These are phyloP conservation scores for Periophthalmus modestus DNA, from an alignment of 2,113 vertebrate genomes.

Conservation along the genomic window DNA sequence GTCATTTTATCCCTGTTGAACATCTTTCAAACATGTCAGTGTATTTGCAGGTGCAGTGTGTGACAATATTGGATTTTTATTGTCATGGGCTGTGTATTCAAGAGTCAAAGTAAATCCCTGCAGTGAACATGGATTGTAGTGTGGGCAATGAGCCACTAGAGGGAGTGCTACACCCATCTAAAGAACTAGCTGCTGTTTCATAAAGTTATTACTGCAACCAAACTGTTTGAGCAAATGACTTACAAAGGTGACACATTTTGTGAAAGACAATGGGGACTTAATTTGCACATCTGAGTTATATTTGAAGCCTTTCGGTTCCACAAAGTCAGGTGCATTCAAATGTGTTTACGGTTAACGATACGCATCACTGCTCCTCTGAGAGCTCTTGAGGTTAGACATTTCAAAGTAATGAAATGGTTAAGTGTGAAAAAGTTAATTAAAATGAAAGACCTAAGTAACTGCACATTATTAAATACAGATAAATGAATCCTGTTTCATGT, in stretches of 20 bases:
- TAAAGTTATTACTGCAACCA: not conserved
- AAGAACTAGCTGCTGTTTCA: not conserved
- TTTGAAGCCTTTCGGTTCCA: constrained; percentile 28
- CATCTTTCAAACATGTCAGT: no score
- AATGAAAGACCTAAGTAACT: no score
- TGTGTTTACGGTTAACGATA: constrained; percentile 15
- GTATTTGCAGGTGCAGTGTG: no score
- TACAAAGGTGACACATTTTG: not conserved
- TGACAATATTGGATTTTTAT: no score
- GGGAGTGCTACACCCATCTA: not conserved
- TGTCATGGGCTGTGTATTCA: no score
- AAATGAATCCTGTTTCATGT: no score
- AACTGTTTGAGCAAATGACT: not conserved
- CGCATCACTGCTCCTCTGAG: not conserved
- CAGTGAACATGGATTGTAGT: not conserved
- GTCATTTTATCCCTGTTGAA: no score
- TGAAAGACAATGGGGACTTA: not conserved
- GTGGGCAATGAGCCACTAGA: not conserved
- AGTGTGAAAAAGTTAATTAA: not conserved
- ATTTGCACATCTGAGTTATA: not conserved
- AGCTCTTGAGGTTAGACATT: not conserved
- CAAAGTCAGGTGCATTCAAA: constrained; percentile 21
- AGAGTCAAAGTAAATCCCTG: not conserved
- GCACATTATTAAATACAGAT: no score
- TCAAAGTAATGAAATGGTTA: not conserved